These are phyloP conservation scores for Colletes latitarsis DNA, from an alignment of 1,140 invertebrate genomes.

Conservation along the genomic window DNA sequence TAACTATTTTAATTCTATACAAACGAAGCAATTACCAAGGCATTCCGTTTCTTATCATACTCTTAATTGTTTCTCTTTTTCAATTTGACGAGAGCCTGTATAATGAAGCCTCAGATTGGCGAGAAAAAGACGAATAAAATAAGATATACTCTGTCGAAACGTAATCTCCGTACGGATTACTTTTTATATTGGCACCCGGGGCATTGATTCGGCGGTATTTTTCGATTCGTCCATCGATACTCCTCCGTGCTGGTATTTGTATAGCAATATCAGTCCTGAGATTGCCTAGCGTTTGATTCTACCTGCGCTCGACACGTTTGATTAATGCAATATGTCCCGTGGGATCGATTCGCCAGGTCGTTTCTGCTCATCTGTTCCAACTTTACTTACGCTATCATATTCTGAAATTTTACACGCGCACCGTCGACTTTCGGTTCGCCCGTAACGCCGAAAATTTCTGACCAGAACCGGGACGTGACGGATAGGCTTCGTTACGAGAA, in stretches of 20 bases:
- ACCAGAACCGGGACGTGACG: no score
- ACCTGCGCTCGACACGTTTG: not conserved
- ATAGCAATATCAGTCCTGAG: not conserved
- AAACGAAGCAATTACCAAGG: no score
- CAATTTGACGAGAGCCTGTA: no score
- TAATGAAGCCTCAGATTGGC: not conserved
- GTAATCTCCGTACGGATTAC: conserved; percentile 11
- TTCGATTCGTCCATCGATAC: not conserved
- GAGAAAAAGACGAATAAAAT: not conserved
- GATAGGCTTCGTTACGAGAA: no score
- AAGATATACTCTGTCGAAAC: conserved; percentile 1
- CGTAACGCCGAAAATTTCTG: no score
- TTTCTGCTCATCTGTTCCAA: not conserved
- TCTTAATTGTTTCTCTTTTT: no score
- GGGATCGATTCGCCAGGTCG: not conserved
- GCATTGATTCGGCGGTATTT: conserved; percentile 3
- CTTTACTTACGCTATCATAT: not conserved
- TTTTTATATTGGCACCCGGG: not conserved
- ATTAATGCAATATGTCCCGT: not conserved
- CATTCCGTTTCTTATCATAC: no score
- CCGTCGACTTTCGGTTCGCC: no score
- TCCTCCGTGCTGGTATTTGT: not conserved
- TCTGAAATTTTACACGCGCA: not conserved
- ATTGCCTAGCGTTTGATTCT: conserved; percentile 9
- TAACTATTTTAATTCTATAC: no score